phyloP scores from a whole-genome alignment of 2,888 invertebrate species.

The Eretmocerus hayati region DNA sequence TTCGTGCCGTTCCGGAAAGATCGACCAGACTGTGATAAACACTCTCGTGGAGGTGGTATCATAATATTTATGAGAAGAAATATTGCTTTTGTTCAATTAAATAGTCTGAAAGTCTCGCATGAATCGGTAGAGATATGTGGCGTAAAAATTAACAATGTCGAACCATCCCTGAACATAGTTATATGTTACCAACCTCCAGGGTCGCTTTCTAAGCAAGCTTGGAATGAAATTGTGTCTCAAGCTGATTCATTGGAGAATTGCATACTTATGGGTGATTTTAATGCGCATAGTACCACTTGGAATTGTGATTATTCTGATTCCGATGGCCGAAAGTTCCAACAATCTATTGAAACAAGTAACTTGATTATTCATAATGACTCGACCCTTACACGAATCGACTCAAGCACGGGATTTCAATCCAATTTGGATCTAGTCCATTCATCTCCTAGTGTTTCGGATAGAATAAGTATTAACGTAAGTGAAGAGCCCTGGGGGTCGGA shows the following conservation, averaged over 20 bases:
- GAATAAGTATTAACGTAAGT: neutral
- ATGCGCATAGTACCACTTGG: slow-evolving; percentile 9
- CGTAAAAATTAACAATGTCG: neutral
- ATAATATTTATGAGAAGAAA: neutral
- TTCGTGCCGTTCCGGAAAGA: neutral
- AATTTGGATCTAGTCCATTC: slow-evolving; percentile 11
- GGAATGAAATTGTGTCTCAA: neutral
- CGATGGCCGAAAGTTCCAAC: slow-evolving; percentile 1
- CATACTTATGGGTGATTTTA: slow-evolving; percentile 14
- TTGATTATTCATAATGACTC: slow-evolving; percentile 11
- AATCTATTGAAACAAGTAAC: slow-evolving; percentile 4
- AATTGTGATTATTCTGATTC: slow-evolving; percentile 7
- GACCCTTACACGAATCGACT: slow-evolving; percentile 4
- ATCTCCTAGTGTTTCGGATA: slow-evolving; percentile 1
- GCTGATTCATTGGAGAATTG: neutral
- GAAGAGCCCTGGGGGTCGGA: slow-evolving; percentile 5
- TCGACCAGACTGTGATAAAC: too few relatives aligned
- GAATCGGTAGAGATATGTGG: neutral
- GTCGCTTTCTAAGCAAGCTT: neutral
- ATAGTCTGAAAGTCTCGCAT: neutral
- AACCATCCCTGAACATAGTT: neutral
- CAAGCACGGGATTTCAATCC: neutral
- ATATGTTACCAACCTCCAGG: slow-evolving; percentile 5
- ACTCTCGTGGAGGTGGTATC: neutral
- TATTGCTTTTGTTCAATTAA: neutral